Base-by-base conservation (phyloP, 1,140 invertebrate genomes). In the Brachystomella parvula region DNA sequence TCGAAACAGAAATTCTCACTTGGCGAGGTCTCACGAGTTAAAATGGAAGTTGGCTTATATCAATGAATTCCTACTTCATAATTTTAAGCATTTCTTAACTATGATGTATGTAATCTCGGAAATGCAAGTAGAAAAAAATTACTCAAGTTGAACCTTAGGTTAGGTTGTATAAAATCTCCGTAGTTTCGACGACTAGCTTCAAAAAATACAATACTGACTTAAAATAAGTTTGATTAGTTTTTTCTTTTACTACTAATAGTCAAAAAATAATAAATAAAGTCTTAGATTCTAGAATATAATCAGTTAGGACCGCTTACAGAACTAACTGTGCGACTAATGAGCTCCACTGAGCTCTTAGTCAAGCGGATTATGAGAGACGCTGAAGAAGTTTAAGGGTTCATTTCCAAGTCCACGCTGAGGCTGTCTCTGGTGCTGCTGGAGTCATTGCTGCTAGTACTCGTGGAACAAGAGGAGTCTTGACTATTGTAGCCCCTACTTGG, bases 401-500 rank as follows among this genome's bases (percentile, higher is more conserved):
- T 53, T 39, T 19, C 35, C 35, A 39, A 19, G 35, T 39, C 35
- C 19, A 9, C 35, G 6, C 6, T 9, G 6, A 12, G 12, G 24
- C 19, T 62, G 21, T 15, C 44, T 15, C 3, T 24, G 31, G 21
- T 28, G 33, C 30, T 39, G 31, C 60, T 39, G 24, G n/a, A n/a
- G n/a, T n/a, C n/a, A n/a, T 44, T 24, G 31, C 30, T 39, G 29
- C 60, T 62, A 15, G 60, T 62, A 26, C 60, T 62, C 15, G 32
- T 44, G 12, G 60, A 28, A 29, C 60, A 62, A 6, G 60, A 65
- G 15, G 65, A 66, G 21, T 58, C n/a, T 24, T 39, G 26, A 49
- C 57, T 63, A 21, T 57, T 31, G 35, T 29, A 35, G 21, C 67
- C 63, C 44, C 70, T 73, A 61, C 53, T 73, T 73, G 2, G 65